Percentiles rank a stretch among this genome's conserved stretches.
phyloP scores from a whole-genome alignment of 2,888 invertebrate species.

The Argyresthia albistria region DNA sequence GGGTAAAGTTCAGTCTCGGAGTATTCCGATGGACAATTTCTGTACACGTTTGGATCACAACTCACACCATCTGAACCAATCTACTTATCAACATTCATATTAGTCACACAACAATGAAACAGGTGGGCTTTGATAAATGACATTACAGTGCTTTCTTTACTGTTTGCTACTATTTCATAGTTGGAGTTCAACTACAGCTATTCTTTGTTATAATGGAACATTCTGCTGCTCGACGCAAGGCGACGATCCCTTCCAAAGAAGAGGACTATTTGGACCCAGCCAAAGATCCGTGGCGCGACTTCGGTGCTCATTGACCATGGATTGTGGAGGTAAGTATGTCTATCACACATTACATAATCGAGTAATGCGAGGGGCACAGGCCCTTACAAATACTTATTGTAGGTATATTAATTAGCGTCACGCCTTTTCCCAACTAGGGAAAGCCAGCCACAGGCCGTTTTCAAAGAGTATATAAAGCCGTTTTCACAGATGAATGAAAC shows the following conservation, averaged over 20 bases:
- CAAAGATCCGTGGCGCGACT: conserved; percentile 19
- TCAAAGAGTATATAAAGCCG: too few species aligned
- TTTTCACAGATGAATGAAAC: too few species aligned
- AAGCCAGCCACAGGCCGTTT: too few species aligned
- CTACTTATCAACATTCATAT: not conserved
- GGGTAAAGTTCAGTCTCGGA: too few species aligned
- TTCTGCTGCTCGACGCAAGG: conserved; percentile 29
- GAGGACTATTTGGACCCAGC: conserved; percentile 20
- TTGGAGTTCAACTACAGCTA: conserved; percentile 15
- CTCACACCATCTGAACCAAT: too few species aligned
- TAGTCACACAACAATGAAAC: too few species aligned
- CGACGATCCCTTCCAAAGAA: conserved; percentile 36
- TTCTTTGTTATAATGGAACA: conserved; percentile 55
- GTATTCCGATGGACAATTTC: too few species aligned
- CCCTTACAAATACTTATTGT: too few species aligned
- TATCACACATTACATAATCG: not conserved
- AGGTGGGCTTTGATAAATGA: not conserved
- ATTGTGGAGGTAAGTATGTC: conserved; percentile 26
- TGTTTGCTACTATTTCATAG: conserved; percentile 9
- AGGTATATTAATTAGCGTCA: too few species aligned
- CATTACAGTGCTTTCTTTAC: not conserved
- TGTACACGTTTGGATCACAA: too few species aligned
- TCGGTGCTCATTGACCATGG: conserved; percentile 32
- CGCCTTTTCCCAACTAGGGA: too few species aligned
- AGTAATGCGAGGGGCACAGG: too few species aligned